Conservation (phyloP, 2,797 vertebrate species). For the Megaceryle alcyon region DNA sequence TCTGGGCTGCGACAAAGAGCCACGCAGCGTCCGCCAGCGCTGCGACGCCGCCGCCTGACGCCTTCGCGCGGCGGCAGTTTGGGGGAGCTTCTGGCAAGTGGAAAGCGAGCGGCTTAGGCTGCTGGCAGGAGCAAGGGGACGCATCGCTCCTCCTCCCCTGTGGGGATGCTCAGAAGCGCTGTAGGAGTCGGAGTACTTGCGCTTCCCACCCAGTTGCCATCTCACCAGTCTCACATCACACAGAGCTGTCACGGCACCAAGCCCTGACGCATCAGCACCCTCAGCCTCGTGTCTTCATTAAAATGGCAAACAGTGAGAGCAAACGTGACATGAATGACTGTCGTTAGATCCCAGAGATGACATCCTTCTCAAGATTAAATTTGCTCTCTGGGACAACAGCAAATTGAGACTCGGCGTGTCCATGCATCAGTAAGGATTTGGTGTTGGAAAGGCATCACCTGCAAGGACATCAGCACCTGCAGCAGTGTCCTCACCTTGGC, state of each 20-base stretch:
- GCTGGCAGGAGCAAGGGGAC: neutral
- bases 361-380: neutral
- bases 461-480: neutral
- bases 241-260: neutral
- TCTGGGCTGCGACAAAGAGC: neutral
- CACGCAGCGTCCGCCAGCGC: neutral
- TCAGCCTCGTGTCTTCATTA: neutral
- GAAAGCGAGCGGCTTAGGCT: neutral
- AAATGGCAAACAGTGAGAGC: neutral
- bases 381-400: neutral
- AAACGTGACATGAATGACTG: neutral
- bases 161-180: neutral
- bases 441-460: neutral
- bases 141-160: neutral
- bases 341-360: neutral
- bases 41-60: neutral
- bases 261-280: neutral
- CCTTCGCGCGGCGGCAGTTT: neutral
- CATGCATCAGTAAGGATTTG: accelerated
- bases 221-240: neutral
- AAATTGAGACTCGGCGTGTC: neutral
- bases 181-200: neutral
- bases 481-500: neutral
- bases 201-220: slow-evolving; percentile 25
- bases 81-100: neutral